A percentile compares a stretch with the other conserved stretches of the same genome.
These are phyloP conservation scores for Parnassius smintheus DNA, from an alignment of 2,888 invertebrate genomes.

Conservation along the genomic window DNA sequence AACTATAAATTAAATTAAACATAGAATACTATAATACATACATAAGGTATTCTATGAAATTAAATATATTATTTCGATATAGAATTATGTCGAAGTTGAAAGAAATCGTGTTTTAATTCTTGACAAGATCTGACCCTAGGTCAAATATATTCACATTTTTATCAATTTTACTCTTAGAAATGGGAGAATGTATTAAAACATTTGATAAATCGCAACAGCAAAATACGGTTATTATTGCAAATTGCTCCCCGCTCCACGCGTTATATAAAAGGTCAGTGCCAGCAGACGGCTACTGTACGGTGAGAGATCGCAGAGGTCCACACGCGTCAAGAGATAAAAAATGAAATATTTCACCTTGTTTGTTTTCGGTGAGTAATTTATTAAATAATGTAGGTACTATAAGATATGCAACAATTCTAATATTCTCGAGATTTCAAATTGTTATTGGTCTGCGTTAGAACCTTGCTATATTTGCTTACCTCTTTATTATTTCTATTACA, in stretches of 20 bases:
- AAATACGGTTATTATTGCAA: background rate
- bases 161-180: constrained; percentile 7
- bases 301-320: constrained; percentile 40
- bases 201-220: background rate
- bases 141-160: constrained; percentile 2
- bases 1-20: too few relatives aligned
- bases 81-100: too few relatives aligned
- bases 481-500: too few relatives aligned
- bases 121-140: background rate
- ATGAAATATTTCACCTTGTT: constrained; percentile 64
- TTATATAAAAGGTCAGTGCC: constrained; percentile 15
- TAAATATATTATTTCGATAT: too few relatives aligned
- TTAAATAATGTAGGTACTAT: too few relatives aligned
- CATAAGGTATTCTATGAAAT: too few relatives aligned
- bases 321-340: constrained; percentile 37
- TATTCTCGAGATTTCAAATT: too few relatives aligned
- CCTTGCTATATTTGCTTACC: too few relatives aligned
- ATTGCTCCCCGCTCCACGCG: background rate
- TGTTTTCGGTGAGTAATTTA: constrained; percentile 60
- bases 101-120: too few relatives aligned
- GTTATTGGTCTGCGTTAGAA: too few relatives aligned
- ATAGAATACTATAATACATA: too few relatives aligned
- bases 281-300: constrained; percentile 42
- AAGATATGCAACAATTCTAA: too few relatives aligned
- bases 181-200: background rate